Conservation (phyloP, 2,797 vertebrate genomes). For the Eremophila alpestris region DNA sequence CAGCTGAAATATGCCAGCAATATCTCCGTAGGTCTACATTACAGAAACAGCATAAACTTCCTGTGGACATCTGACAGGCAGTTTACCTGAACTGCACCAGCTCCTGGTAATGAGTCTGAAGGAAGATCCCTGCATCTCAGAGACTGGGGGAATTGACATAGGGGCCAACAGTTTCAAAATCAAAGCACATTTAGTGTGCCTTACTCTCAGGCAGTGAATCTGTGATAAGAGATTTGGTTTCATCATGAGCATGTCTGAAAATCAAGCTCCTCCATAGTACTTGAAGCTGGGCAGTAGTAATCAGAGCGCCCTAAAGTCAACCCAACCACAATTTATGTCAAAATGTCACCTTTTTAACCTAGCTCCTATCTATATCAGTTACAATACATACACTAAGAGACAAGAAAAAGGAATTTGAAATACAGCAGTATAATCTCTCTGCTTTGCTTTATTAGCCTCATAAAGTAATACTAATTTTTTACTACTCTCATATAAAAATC, state of each 20-base stretch:
- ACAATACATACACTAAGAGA: not conserved
- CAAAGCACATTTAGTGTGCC: not conserved
- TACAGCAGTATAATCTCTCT: not conserved
- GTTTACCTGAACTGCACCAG: not conserved
- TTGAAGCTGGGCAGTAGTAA: not conserved
- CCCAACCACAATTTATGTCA: not conserved
- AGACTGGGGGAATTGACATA: not conserved
- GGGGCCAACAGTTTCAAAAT: not conserved
- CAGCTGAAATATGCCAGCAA: not conserved
- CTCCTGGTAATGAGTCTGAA: not conserved
- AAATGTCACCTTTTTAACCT: not conserved
- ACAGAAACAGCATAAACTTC: not conserved
- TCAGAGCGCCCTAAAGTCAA: not conserved
- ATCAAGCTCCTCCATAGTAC: not conserved
- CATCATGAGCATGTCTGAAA: not conserved
- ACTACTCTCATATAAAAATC: not conserved
- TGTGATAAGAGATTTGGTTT: not conserved
- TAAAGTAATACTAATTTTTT: slow-evolving; percentile 13
- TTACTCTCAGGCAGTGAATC: not conserved
- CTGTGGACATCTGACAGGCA: not conserved
- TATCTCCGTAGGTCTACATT: not conserved
- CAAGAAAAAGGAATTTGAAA: not conserved
- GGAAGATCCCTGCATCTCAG: not conserved
- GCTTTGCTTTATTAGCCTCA: not conserved
- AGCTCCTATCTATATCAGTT: not conserved